Evolutionary conservation across 2,888 invertebrate genomes (phyloP).

Genomic region (Eupithecia abbreviata): DNA sequence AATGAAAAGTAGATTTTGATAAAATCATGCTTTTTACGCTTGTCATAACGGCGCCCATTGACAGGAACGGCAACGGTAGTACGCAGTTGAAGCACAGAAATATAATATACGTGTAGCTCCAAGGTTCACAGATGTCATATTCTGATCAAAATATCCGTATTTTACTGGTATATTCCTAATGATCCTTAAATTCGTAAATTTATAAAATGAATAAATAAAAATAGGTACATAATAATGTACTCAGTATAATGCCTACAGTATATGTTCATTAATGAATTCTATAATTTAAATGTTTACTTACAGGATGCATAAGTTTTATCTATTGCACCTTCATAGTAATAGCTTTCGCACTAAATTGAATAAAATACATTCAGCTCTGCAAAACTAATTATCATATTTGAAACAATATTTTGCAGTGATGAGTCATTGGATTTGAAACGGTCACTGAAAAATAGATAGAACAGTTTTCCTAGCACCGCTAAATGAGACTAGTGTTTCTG

Average conservation of each 20-base stretch:
- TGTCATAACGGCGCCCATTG: conserved; percentile 6
- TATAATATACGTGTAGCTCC: background rate
- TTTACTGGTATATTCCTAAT: too few relatives aligned
- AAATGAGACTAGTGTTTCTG: background rate
- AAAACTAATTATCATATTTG: background rate
- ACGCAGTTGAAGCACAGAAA: background rate
- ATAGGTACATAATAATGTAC: too few relatives aligned
- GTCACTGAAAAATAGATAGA: background rate
- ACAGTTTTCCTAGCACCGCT: conserved; percentile 5
- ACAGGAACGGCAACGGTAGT: conserved; percentile 1
- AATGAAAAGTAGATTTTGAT: background rate
- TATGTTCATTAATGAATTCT: too few relatives aligned
- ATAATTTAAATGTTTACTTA: too few relatives aligned
- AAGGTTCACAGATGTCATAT: background rate
- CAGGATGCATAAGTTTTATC: too few relatives aligned
- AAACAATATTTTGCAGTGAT: background rate
- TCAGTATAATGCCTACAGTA: too few relatives aligned
- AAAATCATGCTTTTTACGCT: conserved; percentile 17
- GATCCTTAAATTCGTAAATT: too few relatives aligned
- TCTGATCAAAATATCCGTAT: too few relatives aligned
- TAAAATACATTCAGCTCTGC: background rate
- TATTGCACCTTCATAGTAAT: background rate
- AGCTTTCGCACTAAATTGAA: conserved; percentile 7
- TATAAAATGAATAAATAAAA: too few relatives aligned
- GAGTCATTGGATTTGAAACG: background rate